These are phyloP conservation scores for Taurulus bubalis DNA, from an alignment of 2,113 vertebrate genomes.

Conservation along the genomic window DNA sequence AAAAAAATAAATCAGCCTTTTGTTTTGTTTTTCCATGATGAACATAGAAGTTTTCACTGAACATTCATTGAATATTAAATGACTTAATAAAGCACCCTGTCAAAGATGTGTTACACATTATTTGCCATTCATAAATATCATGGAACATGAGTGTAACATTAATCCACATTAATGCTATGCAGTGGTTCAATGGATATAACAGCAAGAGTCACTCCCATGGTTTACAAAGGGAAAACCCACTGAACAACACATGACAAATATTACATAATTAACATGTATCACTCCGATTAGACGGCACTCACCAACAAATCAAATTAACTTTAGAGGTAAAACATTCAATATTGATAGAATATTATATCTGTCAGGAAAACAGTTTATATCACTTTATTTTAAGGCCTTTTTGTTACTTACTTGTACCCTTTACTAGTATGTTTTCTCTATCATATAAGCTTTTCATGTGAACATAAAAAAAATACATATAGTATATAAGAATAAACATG, in stretches of 20 bases:
- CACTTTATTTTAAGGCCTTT: conserved; percentile 68
- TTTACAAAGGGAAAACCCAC: conserved; percentile 1
- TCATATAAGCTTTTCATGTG: conserved; percentile 22
- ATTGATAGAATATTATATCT: conserved; percentile 29
- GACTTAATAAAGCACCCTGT: conserved; percentile 11
- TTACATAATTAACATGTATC: conserved; percentile 47
- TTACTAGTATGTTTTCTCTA: not conserved
- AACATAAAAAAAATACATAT: conserved; percentile 64
- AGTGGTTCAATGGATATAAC: not conserved
- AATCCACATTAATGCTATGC: not conserved
- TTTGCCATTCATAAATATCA: not conserved
- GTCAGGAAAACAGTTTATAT: conserved; percentile 42
- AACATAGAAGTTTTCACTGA: conserved; percentile 16
- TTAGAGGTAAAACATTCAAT: conserved; percentile 32
- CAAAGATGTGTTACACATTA: conserved; percentile 2
- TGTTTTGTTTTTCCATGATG: conserved; percentile 13
- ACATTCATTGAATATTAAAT: conserved; percentile 32
- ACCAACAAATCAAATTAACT: conserved; percentile 15
- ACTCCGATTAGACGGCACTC: conserved; percentile 30
- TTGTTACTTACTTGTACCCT: conserved; percentile 2
- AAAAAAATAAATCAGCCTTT: conserved; percentile 65
- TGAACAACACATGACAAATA: conserved; percentile 24
- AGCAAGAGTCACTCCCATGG: conserved; percentile 7
- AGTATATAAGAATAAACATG: conserved; percentile 53
- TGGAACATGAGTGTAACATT: conserved; percentile 12